Evolutionary conservation across 2,797 vertebrate species (phyloP), one percentile per base, ranked within the genome.

Genomic region (Protosalanx chinensis): DNA sequence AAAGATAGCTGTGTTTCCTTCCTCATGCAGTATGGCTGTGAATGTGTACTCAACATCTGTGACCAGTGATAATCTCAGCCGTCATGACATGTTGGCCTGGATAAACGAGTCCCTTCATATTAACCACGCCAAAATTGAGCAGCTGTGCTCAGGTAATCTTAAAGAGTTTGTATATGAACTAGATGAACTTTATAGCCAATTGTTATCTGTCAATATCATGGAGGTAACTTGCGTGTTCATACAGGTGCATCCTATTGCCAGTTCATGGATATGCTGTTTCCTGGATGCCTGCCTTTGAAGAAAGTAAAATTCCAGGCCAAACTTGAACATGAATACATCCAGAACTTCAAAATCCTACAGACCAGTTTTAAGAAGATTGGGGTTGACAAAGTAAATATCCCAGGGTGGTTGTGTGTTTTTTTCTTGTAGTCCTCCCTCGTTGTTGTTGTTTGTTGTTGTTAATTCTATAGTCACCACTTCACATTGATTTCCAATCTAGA

Each of bases 201-300:
- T 33, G 30, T 30, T 15, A 56, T 30, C 37, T 23, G 33, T 6
- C 75, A 61, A 51, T 37, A 30, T 29, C 72, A 56, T 49, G 35
- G 64, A 51, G 30, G 53, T 29, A 69, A 62, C 6, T 49, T 60
- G 15, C 8, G 53, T 76, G 49, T 73, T 70, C 69, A 33, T 65
- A 32, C 85, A 96, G 94, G 95, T 81, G 91, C 90, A 71, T 92
- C 92, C 0, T 96, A 95, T 80, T 95, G 95, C 76, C 94, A 95
- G 76, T 95, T 95, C 72, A 94, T 96, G 95, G 94, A 95, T 79
- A 94, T 96, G 94, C 88, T 96, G 66, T 96, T 96, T 75, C 93
- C 93, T 5, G 93, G 93, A 49, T 93, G 92, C 61, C 87, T 95
- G 81, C 90, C 91, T 0, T 87, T 95, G 84, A 96, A 96, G 90